Evolutionary conservation across 2,888 invertebrate species (phyloP), one percentile per base, ranked within the genome.

Genomic region (Nemapogon koenigi): DNA sequence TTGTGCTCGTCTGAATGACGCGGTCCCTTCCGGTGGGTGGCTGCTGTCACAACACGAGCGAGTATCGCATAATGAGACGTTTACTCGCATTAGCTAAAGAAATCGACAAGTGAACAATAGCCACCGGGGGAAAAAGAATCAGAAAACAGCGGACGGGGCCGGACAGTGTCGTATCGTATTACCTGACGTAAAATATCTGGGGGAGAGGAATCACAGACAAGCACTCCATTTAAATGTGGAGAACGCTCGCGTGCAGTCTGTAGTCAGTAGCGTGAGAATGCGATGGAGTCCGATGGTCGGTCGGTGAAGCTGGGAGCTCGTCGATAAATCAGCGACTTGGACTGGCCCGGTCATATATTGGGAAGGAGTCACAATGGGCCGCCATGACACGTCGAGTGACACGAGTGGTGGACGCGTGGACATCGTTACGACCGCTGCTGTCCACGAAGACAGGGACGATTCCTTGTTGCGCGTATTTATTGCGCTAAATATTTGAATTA

Each of bases 101-200:
- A 78, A 76, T 76, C 76, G 78, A 78, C 75, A 76, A 75, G 75
- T 78, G 78, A 75, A 78, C 78, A 78, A 78, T 78, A 75, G 76
- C 67, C 59, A 59, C 53, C 59, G 57, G 64, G 63, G 57, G 69
- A 75, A 75, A 75, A 71, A 56, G 62, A 69, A 59, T 52, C 65
- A 62, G 66, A 68, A 62, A 70, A 67, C 66, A 56, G 66, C 66
- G 75, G 73, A 76, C 75, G 70, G 71, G 68, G 73, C 73, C 70
- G 76, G 75, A 75, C 76, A 73, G 76, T 76, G 72, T 73, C 72
- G 76, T 78, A 76, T 78, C 78, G 78, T 75, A 73, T 78, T 76
- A 76, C 78, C 62, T 66, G 71, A 73, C 73, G 75, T 73, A 70
- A 76, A 76, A 75, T 76, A 76, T 76, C 76, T 73, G 71, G 67